Percentiles rank a stretch among this genome's conserved stretches.
phyloP scores from a whole-genome alignment of 2,888 invertebrate genomes.

The Lymantria monacha region DNA sequence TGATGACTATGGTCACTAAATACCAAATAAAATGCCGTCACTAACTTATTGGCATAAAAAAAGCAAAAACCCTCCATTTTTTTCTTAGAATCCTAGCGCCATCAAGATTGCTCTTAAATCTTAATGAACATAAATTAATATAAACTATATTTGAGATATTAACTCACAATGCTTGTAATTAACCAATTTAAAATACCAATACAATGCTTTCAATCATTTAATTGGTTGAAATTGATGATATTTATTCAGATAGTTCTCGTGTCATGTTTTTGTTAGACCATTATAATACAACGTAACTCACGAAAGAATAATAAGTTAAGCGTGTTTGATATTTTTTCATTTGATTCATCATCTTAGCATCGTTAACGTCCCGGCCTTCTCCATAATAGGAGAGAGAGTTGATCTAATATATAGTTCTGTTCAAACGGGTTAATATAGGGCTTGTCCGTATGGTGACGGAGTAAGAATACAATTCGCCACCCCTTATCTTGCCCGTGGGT shows the following conservation, averaged over 20 bases:
- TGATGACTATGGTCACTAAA: no score
- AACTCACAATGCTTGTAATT: constrained; percentile 14
- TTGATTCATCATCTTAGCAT: no score
- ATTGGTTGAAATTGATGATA: constrained; percentile 13
- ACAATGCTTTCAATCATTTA: constrained; percentile 16
- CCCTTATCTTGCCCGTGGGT: no score
- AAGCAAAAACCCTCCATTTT: no score
- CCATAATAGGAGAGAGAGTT: no score
- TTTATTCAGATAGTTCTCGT: constrained; percentile 6
- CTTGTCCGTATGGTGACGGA: no score
- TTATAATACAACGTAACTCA: constrained; percentile 3
- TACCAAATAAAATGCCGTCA: no score
- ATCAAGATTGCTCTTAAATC: not conserved
- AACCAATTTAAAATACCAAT: constrained; percentile 18
- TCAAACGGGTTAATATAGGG: no score
- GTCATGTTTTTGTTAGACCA: constrained; percentile 3
- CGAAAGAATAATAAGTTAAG: not conserved
- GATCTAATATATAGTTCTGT: no score
- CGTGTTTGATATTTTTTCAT: not conserved
- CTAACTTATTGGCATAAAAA: no score
- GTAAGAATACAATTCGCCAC: no score
- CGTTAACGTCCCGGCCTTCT: no score
- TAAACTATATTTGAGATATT: not conserved
- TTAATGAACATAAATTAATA: not conserved
- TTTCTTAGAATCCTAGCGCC: not conserved